Evolutionary conservation across 2,113 vertebrate species (phyloP).

Genomic region (Lichenostomus cassidix): DNA sequence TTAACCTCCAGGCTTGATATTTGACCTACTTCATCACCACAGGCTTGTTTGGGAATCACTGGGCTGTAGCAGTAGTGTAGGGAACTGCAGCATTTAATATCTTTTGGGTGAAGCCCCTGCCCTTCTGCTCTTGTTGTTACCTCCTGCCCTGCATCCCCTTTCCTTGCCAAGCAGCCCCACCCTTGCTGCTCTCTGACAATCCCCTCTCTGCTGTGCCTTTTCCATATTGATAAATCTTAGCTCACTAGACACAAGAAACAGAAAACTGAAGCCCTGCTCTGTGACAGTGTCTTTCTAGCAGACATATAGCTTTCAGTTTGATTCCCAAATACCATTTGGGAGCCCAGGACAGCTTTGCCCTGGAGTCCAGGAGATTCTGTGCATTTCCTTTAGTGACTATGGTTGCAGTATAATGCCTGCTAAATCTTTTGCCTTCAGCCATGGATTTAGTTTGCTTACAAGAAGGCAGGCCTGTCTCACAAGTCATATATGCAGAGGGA

Average conservation of each 20-base stretch:
- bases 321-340: not conserved
- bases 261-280: not conserved
- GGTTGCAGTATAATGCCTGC: not conserved
- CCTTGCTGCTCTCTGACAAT: not conserved
- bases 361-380: not conserved
- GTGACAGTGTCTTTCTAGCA: not conserved
- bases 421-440: not conserved
- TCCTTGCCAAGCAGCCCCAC: not conserved
- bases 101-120: fast-evolving
- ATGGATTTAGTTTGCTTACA: not conserved
- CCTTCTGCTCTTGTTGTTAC: not conserved
- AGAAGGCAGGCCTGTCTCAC: not conserved
- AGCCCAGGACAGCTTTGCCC: not conserved
- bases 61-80: not conserved
- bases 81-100: not conserved
- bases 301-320: not conserved
- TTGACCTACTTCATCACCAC: not conserved
- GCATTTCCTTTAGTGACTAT: not conserved
- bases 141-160: not conserved
- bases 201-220: not conserved
- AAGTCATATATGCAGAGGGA: not conserved
- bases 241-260: not conserved
- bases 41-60: not conserved
- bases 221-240: not conserved
- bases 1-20: not conserved